A percentile compares a stretch with the other conserved stretches of the same genome.
phyloP scores from a whole-genome alignment of 2,888 invertebrate genomes.

The Andricus curvator region DNA sequence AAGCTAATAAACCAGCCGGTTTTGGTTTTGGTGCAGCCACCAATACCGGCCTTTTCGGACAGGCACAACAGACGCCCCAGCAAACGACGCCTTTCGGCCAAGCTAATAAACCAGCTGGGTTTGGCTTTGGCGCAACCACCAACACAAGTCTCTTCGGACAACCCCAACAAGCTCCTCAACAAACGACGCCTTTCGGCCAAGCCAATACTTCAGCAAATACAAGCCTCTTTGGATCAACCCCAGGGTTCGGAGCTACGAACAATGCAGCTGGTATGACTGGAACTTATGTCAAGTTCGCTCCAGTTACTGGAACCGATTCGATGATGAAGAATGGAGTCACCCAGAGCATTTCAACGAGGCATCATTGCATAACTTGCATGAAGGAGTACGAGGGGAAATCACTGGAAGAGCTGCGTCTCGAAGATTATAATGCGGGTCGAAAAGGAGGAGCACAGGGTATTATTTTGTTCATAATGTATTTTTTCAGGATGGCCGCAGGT shows the following conservation, averaged over 20 bases:
- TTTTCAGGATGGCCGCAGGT: not conserved
- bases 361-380: slow-evolving; percentile 99
- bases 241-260: slow-evolving; percentile 69
- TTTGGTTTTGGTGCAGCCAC: slow-evolving; percentile 82
- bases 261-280: slow-evolving; percentile 81
- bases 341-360: slow-evolving; percentile 93
- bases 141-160: slow-evolving; percentile 77
- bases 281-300: slow-evolving; percentile 91
- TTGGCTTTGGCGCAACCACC: slow-evolving; percentile 13
- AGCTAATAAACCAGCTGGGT: slow-evolving; percentile 78
- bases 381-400: slow-evolving; percentile 98
- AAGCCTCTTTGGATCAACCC: slow-evolving; percentile 76
- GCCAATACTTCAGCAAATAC: slow-evolving; percentile 79
- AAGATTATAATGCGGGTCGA: slow-evolving; percentile 94
- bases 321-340: slow-evolving; percentile 93
- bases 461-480: not conserved
- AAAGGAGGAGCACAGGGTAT: slow-evolving; percentile 84
- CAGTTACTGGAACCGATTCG: slow-evolving; percentile 93
- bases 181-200: slow-evolving; percentile 79
- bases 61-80: slow-evolving; percentile 76
- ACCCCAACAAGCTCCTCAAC: slow-evolving; percentile 69
- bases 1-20: slow-evolving; percentile 81
- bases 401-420: slow-evolving; percentile 94
- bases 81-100: slow-evolving; percentile 79
- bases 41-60: slow-evolving; percentile 83